phyloP scores from a whole-genome alignment of 2,113 vertebrate species.

The Rhineura floridana region DNA sequence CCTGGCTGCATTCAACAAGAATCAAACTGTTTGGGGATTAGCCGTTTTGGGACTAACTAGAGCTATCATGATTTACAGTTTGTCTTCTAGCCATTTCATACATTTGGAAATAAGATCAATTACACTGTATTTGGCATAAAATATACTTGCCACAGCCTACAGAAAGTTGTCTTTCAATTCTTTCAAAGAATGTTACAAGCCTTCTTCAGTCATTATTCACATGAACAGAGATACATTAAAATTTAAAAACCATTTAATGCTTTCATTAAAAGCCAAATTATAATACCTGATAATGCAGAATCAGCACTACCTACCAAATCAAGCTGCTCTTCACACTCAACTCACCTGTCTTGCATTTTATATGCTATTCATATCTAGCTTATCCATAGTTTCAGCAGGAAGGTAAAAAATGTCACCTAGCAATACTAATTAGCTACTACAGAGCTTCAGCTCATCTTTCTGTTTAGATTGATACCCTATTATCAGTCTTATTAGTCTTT shows the following conservation, averaged over 20 bases:
- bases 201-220: not conserved
- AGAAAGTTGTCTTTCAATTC: not conserved
- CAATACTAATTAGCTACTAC: not conserved
- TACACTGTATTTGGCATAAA: not conserved
- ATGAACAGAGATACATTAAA: too few relatives aligned
- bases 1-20: slow-evolving; percentile 22
- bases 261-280: not conserved
- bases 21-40: slow-evolving; percentile 17
- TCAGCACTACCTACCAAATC: not conserved
- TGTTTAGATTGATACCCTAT: not conserved
- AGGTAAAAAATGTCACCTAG: not conserved
- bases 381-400: not conserved
- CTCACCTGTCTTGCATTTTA: not conserved
- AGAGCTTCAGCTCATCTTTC: not conserved
- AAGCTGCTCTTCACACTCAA: not conserved
- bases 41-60: not conserved
- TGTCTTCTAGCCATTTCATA: not conserved
- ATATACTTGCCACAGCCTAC: too few relatives aligned
- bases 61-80: not conserved
- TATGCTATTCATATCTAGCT: not conserved
- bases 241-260: not conserved
- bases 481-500: not conserved
- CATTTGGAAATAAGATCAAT: not conserved
- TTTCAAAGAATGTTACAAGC: too few relatives aligned
- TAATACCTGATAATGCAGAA: not conserved